These are phyloP conservation scores for Sitophilus oryzae DNA, from an alignment of 1,140 invertebrate species.

Conservation along the genomic window DNA sequence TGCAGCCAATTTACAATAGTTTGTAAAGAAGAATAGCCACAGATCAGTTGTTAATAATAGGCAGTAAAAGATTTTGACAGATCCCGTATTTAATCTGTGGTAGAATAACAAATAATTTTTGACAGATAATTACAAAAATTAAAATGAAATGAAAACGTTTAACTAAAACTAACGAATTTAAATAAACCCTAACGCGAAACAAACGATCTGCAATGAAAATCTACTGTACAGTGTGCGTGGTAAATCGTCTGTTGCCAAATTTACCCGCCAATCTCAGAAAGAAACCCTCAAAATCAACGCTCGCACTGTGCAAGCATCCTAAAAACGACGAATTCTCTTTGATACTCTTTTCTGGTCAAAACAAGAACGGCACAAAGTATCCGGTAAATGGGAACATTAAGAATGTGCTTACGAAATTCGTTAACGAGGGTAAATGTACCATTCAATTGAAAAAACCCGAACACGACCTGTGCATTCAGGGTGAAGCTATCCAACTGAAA, in stretches of 20 bases:
- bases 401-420: constrained; percentile 61
- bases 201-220: too few species aligned
- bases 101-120: too few species aligned
- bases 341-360: constrained; percentile 57
- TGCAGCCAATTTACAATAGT: too few species aligned
- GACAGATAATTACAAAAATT: too few species aligned
- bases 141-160: too few species aligned
- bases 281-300: constrained; percentile 53
- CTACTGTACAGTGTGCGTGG: constrained; percentile 57
- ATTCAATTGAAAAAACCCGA: constrained; percentile 63
- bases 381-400: constrained; percentile 59
- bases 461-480: constrained; percentile 63
- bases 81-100: too few species aligned
- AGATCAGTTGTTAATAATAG: too few species aligned
- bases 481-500: constrained; percentile 60
- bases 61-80: too few species aligned
- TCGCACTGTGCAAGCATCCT: constrained; percentile 59
- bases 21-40: too few species aligned
- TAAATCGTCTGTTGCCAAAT: constrained; percentile 50
- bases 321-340: constrained; percentile 54
- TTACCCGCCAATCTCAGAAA: constrained; percentile 44
- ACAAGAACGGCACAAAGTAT: constrained; percentile 62
- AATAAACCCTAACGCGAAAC: too few species aligned
- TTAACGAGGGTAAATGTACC: constrained; percentile 67
- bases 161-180: too few species aligned